Percentiles rank a stretch among this genome's conserved stretches.
These are phyloP conservation scores for Phytoseiulus persimilis DNA, from an alignment of 2,888 invertebrate genomes.

Conservation along the genomic window DNA sequence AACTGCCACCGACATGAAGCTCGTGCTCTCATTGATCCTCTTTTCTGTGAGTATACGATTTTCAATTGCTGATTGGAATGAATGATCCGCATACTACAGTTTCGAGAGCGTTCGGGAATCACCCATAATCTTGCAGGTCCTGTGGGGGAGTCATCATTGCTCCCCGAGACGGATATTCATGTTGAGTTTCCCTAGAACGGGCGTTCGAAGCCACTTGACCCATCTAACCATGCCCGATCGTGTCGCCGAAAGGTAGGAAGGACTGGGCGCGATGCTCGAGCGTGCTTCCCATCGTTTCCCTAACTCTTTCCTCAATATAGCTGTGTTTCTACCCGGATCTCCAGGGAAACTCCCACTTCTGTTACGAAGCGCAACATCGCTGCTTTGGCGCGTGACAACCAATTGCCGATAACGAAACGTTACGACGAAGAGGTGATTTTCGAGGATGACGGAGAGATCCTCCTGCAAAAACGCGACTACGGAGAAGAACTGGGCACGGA, in stretches of 20 bases:
- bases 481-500: constrained; percentile 29
- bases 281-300: too few relatives aligned
- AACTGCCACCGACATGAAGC: not conserved
- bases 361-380: constrained; percentile 25
- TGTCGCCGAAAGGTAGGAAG: not conserved
- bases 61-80: too few relatives aligned
- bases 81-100: too few relatives aligned
- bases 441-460: not conserved
- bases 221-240: constrained; percentile 13
- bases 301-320: not conserved
- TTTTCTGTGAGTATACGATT: not conserved
- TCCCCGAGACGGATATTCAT: constrained; percentile 33
- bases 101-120: not conserved
- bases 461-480: constrained; percentile 16
- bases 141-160: constrained; percentile 32
- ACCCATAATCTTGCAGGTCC: not conserved
- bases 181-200: constrained; percentile 26
- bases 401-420: not conserved
- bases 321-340: not conserved
- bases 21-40: not conserved
- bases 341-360: not conserved
- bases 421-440: constrained; percentile 18
- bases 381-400: constrained; percentile 30
- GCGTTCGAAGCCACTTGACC: constrained; percentile 16
- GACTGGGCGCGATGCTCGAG: not conserved